phyloP scores from a whole-genome alignment of 1,140 invertebrate genomes.

The Cylas formicarius region DNA sequence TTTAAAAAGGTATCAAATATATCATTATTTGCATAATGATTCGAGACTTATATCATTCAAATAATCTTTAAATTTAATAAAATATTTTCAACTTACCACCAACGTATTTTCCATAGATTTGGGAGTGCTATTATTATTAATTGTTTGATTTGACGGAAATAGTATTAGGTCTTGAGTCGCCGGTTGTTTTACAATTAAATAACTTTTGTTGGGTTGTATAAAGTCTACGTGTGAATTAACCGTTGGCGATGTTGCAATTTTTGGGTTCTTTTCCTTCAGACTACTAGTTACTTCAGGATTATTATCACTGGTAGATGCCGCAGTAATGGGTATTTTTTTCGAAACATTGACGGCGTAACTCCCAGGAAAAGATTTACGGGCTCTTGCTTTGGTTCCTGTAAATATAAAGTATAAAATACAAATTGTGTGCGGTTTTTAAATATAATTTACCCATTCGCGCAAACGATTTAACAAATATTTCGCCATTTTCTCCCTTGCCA shows the following conservation, averaged over 20 bases:
- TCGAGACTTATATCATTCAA: too few species aligned
- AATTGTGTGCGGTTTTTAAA: constrained; percentile 14
- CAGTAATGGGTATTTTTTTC: too few species aligned
- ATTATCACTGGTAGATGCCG: too few species aligned
- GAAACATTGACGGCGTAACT: too few species aligned
- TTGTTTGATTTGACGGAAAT: constrained; percentile 24
- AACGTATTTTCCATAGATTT: constrained; percentile 25
- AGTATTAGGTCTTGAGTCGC: constrained; percentile 17
- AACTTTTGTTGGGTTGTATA: constrained; percentile 10
- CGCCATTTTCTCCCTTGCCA: constrained; percentile 13
- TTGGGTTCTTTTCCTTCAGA: background rate
- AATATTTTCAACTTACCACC: constrained; percentile 17
- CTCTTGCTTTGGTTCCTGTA: constrained; percentile 29
- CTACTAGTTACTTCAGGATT: too few species aligned
- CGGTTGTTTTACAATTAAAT: constrained; percentile 12
- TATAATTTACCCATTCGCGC: constrained; percentile 26
- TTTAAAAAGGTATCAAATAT: too few species aligned
- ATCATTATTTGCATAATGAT: too few species aligned
- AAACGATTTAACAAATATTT: constrained; percentile 33
- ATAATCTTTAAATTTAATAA: too few species aligned
- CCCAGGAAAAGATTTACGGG: constrained; percentile 35
- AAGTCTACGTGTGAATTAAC: constrained; percentile 7
- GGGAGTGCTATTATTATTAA: constrained; percentile 18
- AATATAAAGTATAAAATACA: too few species aligned
- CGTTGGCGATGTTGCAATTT: background rate